Conservation (phyloP, 2,113 vertebrate species). For the Grammatotria lemairii region DNA sequence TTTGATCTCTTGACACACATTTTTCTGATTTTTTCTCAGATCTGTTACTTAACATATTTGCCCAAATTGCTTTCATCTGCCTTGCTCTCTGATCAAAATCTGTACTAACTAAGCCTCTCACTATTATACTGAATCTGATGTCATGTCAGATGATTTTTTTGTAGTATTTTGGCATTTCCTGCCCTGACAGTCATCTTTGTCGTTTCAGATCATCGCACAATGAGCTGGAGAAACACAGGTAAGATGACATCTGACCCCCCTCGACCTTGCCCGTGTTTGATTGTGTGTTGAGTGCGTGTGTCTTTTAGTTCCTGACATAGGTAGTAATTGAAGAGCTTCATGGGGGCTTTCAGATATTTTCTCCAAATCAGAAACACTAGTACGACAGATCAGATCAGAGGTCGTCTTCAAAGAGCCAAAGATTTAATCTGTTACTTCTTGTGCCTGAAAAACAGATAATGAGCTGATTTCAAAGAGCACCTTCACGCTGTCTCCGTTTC, state of each 20-base stretch:
- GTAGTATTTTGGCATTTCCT: neutral
- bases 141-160: neutral
- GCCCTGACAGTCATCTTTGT: slow-evolving; percentile 7
- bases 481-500: slow-evolving; percentile 12
- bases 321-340: neutral
- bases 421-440: slow-evolving; percentile 21
- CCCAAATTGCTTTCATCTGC: neutral
- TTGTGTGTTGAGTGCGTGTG: neutral
- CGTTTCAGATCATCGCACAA: slow-evolving; percentile 93
- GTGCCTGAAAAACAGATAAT: slow-evolving; percentile 10
- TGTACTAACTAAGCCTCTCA: neutral
- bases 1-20: slow-evolving; percentile 4
- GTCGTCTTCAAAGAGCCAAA: slow-evolving; percentile 9
- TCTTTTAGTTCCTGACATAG: neutral
- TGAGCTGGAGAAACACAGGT: slow-evolving; percentile 98
- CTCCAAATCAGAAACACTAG: neutral
- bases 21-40: neutral
- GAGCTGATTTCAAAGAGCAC: slow-evolving; percentile 29
- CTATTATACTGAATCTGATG: neutral
- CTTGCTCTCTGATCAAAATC: neutral
- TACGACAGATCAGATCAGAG: neutral
- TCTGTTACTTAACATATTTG: neutral
- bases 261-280: neutral
- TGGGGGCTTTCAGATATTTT: neutral
- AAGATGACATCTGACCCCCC: slow-evolving; percentile 43